Conservation (phyloP, 2,797 vertebrate species). For the Myotis pilosus region DNA sequence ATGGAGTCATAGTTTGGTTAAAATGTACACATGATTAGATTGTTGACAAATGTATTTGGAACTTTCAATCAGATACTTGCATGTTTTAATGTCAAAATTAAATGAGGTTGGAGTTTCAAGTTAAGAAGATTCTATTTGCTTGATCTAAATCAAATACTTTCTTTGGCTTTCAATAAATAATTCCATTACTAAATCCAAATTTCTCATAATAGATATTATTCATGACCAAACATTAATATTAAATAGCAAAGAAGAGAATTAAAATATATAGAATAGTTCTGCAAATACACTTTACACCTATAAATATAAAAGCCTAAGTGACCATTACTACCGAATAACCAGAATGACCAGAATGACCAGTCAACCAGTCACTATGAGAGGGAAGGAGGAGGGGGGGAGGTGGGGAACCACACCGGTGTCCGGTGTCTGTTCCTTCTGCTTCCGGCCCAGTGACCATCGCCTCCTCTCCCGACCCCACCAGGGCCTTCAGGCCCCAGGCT, state of each 20-base stretch:
- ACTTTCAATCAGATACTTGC: conserved; percentile 27
- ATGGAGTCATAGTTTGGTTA: background rate
- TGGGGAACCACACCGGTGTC: too few relatives aligned
- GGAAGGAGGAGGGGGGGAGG: too few relatives aligned
- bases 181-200: conserved; percentile 23
- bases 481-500: too few relatives aligned
- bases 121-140: background rate
- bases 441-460: too few relatives aligned
- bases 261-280: background rate
- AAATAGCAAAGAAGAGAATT: background rate
- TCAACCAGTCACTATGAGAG: too few relatives aligned
- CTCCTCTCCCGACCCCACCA: too few relatives aligned
- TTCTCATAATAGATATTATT: background rate
- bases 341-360: too few relatives aligned
- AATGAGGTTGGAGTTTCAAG: conserved; percentile 24
- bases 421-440: too few relatives aligned
- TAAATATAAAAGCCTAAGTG: too few relatives aligned
- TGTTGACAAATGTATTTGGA: background rate
- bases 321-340: too few relatives aligned
- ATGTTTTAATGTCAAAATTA: conserved; percentile 56
- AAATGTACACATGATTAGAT: conserved; percentile 5
- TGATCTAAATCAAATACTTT: conserved; percentile 41
- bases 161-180: conserved; percentile 61
- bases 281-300: background rate
- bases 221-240: background rate